Base-by-base conservation (phyloP, 2,888 invertebrate genomes). In the Melangyna quadrimaculata region DNA sequence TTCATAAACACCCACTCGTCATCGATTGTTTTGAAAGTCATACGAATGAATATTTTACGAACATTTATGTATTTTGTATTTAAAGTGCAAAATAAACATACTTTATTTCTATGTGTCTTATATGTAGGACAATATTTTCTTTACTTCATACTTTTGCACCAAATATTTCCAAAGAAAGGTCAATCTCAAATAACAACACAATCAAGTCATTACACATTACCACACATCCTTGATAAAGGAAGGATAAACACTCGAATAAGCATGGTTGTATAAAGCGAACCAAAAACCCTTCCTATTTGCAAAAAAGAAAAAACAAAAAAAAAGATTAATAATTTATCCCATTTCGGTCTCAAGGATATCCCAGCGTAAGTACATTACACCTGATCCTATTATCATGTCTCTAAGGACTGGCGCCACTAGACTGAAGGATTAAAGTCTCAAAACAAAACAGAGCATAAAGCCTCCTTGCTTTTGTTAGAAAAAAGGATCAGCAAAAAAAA, bases 381-480 rank as follows among this genome's bases (percentile, higher is more conserved):
- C 80, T 86, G 86, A 86, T 86, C 86, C 73, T 86, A 80, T 86
- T 86, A 80, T 77, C 17, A 45, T 72, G 77, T 80, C 80, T 86
- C 24, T 48, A 32, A 65, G 63, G 63, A 77, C 86, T 86, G 86
- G 86, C 86, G 86, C 86, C 86, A 86, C 77, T 57, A 53, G 72
- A 80, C 73, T 43, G 86, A 73, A 86, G 86, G 86, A 86, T 86
- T 86, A 86, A 59, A 86, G 75, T 75, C 75, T 53, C 72, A 70
- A 74, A 83, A 78, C 78, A 71, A 63, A 79, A 72, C 78, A 61
- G 22, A 35, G 35, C 12, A 35, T 35, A 27, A 7, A 59, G 35
- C 14, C 35, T 22, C n/a, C n/a, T 10, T 59, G 48, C 55, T 55
- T 22, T 82, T 55, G 67, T 72, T 29, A 51, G 57, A 63, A 57